Evolutionary conservation across 2,113 vertebrate species (phyloP).

Genomic region (Rhea americana): DNA sequence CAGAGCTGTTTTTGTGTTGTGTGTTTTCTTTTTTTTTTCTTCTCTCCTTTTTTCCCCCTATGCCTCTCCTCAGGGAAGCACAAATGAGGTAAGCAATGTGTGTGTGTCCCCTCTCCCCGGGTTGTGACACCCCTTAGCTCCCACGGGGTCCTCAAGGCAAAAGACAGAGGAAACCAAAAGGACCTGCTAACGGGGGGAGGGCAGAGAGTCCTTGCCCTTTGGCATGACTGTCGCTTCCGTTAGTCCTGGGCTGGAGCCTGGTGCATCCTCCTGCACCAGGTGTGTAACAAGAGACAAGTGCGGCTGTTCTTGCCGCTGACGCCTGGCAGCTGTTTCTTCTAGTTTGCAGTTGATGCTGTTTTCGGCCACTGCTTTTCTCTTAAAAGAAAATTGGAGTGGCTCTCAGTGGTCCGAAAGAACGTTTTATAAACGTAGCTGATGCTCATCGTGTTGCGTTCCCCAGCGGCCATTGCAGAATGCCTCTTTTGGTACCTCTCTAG

Average conservation of each 20-base stretch:
- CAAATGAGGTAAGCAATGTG: constrained; percentile 90
- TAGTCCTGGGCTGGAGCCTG: rapidly evolving
- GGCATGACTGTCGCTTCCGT: rapidly evolving
- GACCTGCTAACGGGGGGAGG: too few species aligned
- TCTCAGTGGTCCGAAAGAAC: neutral
- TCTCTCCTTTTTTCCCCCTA: constrained; percentile 31
- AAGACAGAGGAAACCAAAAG: too few species aligned
- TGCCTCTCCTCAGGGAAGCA: constrained; percentile 90
- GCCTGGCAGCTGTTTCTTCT: neutral
- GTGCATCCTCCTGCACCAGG: neutral
- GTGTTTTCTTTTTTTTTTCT: constrained; percentile 40
- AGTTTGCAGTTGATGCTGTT: neutral
- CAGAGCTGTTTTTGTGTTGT: constrained; percentile 29
- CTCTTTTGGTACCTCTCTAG: rapidly evolving
- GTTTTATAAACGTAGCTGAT: neutral
- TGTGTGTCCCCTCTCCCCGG: neutral
- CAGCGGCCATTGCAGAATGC: neutral
- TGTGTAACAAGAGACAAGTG: rapidly evolving
- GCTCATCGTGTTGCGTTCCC: rapidly evolving
- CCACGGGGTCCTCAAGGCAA: rapidly evolving
- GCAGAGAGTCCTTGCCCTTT: too few species aligned
- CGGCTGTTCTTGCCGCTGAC: neutral
- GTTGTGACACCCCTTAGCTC: rapidly evolving
- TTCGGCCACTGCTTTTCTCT: rapidly evolving
- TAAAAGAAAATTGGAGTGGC: neutral